These are phyloP conservation scores for Danio jaintianensis DNA, from an alignment of 2,797 vertebrate species.

Conservation along the genomic window DNA sequence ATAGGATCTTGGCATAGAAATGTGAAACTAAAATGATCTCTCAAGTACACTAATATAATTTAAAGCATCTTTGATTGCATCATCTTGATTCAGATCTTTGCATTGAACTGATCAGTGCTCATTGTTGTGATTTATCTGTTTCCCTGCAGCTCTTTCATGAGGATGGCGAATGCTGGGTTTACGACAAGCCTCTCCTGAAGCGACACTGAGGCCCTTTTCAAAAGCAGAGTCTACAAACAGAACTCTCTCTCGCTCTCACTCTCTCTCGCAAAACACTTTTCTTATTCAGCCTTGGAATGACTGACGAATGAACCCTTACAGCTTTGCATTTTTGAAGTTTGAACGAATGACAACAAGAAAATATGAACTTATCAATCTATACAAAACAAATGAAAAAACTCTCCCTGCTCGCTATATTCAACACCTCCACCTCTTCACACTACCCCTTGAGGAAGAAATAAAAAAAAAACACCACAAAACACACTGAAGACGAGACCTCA, in stretches of 20 bases:
- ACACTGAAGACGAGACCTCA: slow-evolving; percentile 54
- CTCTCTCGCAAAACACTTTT: slow-evolving; percentile 73
- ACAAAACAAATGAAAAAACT: slow-evolving; percentile 63
- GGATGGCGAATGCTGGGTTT: slow-evolving; percentile 98
- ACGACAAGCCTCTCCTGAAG: slow-evolving; percentile 95
- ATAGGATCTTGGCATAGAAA: no score
- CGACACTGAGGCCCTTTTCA: slow-evolving; percentile 79
- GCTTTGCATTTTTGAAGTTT: slow-evolving; percentile 78
- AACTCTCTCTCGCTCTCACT: slow-evolving; percentile 71
- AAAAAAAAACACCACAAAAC: slow-evolving; percentile 59
- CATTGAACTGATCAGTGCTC: neutral
- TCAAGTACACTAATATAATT: neutral
- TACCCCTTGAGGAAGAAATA: slow-evolving; percentile 60
- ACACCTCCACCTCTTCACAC: slow-evolving; percentile 65
- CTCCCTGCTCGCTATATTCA: slow-evolving; percentile 68
- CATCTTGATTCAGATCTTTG: neutral
- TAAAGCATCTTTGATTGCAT: neutral
- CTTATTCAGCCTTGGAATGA: slow-evolving; percentile 80
- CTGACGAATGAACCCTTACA: slow-evolving; percentile 77
- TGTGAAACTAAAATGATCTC: neutral
- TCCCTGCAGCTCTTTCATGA: slow-evolving; percentile 91
- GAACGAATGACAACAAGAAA: slow-evolving; percentile 69
- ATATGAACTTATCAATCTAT: slow-evolving; percentile 70
- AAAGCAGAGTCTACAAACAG: slow-evolving; percentile 78
- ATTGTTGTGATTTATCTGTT: slow-evolving; percentile 47